Evolutionary conservation across 2,888 invertebrate genomes (phyloP), one percentile per base, ranked within the genome.

Genomic region (Philonicus albiceps): DNA sequence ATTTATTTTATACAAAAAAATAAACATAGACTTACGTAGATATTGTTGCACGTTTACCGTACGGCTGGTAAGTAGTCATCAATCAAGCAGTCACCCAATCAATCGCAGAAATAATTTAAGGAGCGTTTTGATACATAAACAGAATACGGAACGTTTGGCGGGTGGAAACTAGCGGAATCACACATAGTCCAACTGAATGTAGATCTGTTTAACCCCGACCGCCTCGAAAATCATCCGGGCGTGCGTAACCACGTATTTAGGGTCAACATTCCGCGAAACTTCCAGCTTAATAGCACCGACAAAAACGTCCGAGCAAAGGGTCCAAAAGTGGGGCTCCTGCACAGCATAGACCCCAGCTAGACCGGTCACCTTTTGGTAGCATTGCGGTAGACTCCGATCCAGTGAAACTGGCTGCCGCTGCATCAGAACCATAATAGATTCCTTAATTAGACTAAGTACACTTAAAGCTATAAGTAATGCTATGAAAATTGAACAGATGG

Each of bases 251-350:
- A 99, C 96, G 92, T 98, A 98, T 90, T 97, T 96, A 1, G 97
- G 96, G 92, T 99, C 99, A 11, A 98, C 97, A 89, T 96, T 96
- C 90, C 96, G 95, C 0, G 98, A 96, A n/a, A 99, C 98, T 93
- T 99, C 99, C 86, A 99, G 93, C 93, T 99, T 99, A 85, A 99
- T 93, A 89, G 97, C 97, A 88, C 99, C 99, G 1, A 98, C 96
- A 91, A 96, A 98, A 87, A 97, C 95, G 89, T 98, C 98, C 91
- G 97, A 98, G 92, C 98, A 98, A 88, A 99, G 93, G 16, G 99
- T 99, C 99, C 99, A 99, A 93, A 99, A 99, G 91, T 99, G 99
- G 3, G 98, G 98, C 90, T 99, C 98, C 90, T 98, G 98, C 13
- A 99, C 97, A 87, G 98, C 97, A 91, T 98, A 97, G 22, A 99